phyloP scores from a whole-genome alignment of 1,140 invertebrate species.

The Nixonia krombeini region DNA sequence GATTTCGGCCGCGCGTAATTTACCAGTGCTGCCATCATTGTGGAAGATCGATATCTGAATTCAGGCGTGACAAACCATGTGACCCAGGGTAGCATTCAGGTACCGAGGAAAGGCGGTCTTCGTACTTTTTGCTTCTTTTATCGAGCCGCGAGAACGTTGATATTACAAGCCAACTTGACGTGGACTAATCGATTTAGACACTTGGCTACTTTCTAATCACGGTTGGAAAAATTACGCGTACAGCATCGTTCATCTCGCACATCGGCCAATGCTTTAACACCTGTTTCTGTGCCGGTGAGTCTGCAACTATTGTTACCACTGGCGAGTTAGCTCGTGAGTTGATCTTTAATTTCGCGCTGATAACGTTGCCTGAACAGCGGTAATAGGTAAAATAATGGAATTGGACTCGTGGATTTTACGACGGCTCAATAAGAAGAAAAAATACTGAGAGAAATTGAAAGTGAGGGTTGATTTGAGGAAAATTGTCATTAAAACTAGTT shows the following conservation, averaged over 20 bases:
- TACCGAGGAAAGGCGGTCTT: constrained; percentile 25
- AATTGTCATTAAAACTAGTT: too few species aligned
- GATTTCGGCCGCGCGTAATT: too few species aligned
- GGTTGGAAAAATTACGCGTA: constrained; percentile 30
- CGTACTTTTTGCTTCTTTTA: constrained; percentile 27
- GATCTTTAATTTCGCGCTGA: too few species aligned
- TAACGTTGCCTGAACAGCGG: too few species aligned
- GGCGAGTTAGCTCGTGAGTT: too few species aligned
- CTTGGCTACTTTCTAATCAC: constrained; percentile 36
- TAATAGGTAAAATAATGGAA: too few species aligned
- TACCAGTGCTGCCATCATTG: constrained; percentile 5
- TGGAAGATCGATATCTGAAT: constrained; percentile 27
- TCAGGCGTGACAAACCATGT: constrained; percentile 20
- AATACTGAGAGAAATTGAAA: too few species aligned
- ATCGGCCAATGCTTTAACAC: constrained; percentile 9
- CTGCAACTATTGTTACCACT: not conserved
- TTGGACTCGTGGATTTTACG: too few species aligned
- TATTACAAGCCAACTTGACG: constrained; percentile 26
- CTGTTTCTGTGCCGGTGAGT: not conserved
- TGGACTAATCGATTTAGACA: constrained; percentile 27
- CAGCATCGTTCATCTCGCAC: constrained; percentile 13
- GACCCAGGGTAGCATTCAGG: constrained; percentile 27
- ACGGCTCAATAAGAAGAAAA: too few species aligned
- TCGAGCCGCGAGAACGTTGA: constrained; percentile 25
- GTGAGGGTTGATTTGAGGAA: too few species aligned